Base-by-base conservation (phyloP, 1,140 invertebrate species). In the Lepidurus packardi region DNA sequence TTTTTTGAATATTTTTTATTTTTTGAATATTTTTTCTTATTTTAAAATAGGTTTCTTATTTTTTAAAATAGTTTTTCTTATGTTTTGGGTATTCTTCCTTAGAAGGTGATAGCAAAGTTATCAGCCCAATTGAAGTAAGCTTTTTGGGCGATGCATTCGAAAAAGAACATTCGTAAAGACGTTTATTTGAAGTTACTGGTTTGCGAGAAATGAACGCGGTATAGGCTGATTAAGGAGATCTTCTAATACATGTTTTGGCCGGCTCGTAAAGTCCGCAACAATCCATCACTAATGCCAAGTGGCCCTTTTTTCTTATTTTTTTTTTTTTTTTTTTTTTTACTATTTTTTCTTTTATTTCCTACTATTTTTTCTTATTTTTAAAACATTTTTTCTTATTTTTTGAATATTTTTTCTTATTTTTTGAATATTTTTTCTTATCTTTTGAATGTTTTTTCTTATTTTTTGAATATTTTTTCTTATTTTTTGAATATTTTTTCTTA, bases 281-380 rank as follows among this genome's bases (percentile, higher is more conserved):
- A 65, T 65, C 53, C 53, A 65, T 65, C 53, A 65, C 53, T 16
- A 9, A 65, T 65, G 53, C 53, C 53, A 65, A 16, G 4, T 65
- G 42, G 76, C 76, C 76, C 24, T 77, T 53, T 76, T 53, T 77
- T n/a, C n/a, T n/a, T 9, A 0, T 77, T 9, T 21, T 4, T 77
- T n/a, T n/a, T n/a, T n/a, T n/a, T n/a, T n/a, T n/a, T n/a, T n/a
- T n/a, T n/a, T 24, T 9, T 45, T 24, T 10, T 0, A 11, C 41
- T 24, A 25, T 24, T 75, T 43, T 43, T 75, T 34, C 43, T 21
- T 43, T 0, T 34, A 74, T 16, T 74, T 43, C 41, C 21, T 74
- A 16, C 0, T 74, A 21, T 74, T 74, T 34, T n/a, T 74, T 13
- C 73, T n/a, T n/a, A n/a, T n/a, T n/a, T n/a, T n/a, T n/a, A n/a